A percentile compares a stretch with the other conserved stretches of the same genome.
These are phyloP conservation scores for Halocaridina rubra DNA, from an alignment of 2,888 invertebrate genomes.

Conservation along the genomic window DNA sequence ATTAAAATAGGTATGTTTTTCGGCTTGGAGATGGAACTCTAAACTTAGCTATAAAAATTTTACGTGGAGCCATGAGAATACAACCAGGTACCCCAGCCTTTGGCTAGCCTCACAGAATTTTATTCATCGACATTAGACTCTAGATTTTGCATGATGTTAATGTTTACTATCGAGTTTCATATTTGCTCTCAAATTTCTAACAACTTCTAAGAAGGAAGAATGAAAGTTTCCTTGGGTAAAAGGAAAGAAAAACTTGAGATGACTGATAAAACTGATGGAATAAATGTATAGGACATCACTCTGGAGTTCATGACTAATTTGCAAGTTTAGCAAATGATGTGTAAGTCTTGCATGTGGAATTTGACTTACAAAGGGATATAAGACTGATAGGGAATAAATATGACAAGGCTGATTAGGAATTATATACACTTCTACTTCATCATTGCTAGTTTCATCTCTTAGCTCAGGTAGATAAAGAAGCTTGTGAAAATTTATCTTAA, in stretches of 20 bases:
- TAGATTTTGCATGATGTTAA: slow-evolving; percentile 26
- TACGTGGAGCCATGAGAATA: slow-evolving; percentile 25
- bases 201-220: no score
- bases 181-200: no score
- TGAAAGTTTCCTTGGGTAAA: no score
- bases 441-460: slow-evolving; percentile 33
- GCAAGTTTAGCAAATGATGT: no score
- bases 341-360: slow-evolving; percentile 38
- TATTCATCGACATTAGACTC: slow-evolving; percentile 19
- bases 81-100: slow-evolving; percentile 49
- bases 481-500: slow-evolving; percentile 12
- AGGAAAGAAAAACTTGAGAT: no score
- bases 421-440: no score
- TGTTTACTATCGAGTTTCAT: slow-evolving; percentile 10
- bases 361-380: background rate
- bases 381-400: no score
- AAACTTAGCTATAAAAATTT: slow-evolving; percentile 49
- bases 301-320: no score
- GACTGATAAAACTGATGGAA: no score
- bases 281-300: no score
- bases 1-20: slow-evolving; percentile 43
- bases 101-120: slow-evolving; percentile 47
- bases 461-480: slow-evolving; percentile 51
- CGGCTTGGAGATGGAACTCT: slow-evolving; percentile 51
- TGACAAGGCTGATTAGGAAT: no score